Evolutionary conservation across 2,113 vertebrate genomes (phyloP).

Genomic region (Neolamprologus sp.): DNA sequence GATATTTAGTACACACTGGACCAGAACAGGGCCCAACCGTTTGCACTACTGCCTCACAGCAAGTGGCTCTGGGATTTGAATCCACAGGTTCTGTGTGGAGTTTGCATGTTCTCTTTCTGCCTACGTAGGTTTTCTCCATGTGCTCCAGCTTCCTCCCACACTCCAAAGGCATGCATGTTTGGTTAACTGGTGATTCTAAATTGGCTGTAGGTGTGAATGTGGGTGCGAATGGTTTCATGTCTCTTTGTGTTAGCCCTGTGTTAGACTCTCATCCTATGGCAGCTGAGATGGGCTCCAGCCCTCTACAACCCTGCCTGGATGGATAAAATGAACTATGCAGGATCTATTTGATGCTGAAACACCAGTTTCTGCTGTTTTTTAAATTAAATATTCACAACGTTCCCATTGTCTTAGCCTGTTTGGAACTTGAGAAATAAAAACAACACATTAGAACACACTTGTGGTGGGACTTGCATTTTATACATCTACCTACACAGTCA

Average conservation of each 20-base stretch:
- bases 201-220: neutral
- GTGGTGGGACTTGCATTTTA: neutral
- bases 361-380: neutral
- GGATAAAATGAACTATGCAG: neutral
- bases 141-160: neutral
- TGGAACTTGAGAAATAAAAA: neutral
- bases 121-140: neutral
- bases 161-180: neutral
- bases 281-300: neutral
- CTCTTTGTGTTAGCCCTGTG: neutral
- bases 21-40: neutral
- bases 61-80: neutral
- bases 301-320: fast-evolving
- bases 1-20: neutral
- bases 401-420: neutral
- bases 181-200: neutral
- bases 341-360: neutral
- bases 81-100: neutral
- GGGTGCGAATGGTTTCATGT: neutral
- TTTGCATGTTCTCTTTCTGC: neutral
- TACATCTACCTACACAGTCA: neutral
- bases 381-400: neutral
- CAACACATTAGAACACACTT: neutral
- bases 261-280: neutral
- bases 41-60: neutral